These are phyloP conservation scores for Amblyjoppa fuscipennis DNA, from an alignment of 2,888 invertebrate genomes.

Conservation along the genomic window DNA sequence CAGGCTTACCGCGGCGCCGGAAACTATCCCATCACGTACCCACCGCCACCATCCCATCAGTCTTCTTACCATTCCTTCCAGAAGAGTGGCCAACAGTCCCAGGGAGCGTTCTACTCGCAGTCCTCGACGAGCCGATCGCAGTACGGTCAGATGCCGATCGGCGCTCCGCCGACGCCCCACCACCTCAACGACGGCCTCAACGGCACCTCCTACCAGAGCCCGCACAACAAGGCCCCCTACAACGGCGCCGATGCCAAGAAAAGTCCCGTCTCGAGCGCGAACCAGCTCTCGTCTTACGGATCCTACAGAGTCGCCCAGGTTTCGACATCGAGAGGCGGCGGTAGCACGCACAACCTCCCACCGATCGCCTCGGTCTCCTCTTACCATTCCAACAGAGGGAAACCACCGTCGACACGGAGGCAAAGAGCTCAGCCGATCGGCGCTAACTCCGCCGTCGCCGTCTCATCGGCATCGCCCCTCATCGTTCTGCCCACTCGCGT, in stretches of 20 bases:
- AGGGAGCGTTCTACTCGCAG: constrained; percentile 75
- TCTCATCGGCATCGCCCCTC: constrained; percentile 68
- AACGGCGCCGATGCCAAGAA: constrained; percentile 80
- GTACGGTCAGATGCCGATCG: constrained; percentile 70
- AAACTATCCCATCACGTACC: constrained; percentile 79
- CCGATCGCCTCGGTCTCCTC: constrained; percentile 86
- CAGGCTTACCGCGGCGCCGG: constrained; percentile 69
- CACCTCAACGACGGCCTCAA: constrained; percentile 50
- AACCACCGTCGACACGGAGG: constrained; percentile 74
- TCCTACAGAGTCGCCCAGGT: constrained; percentile 72
- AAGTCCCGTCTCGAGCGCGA: constrained; percentile 48
- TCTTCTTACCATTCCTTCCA: constrained; percentile 82
- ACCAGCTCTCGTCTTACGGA: constrained; percentile 74
- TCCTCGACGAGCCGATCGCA: constrained; percentile 71
- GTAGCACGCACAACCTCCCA: constrained; percentile 85
- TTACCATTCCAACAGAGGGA: constrained; percentile 85
- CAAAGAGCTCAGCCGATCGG: constrained; percentile 71
- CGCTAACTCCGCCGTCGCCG: constrained; percentile 46
- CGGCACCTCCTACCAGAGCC: constrained; percentile 70
- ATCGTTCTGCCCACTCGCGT: constrained; percentile 70
- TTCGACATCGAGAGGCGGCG: constrained; percentile 5
- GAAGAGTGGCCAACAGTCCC: constrained; percentile 72
- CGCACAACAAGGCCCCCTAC: constrained; percentile 75
- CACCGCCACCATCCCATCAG: constrained; percentile 69
- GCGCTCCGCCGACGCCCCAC: constrained; percentile 48